Evolutionary conservation across 2,797 vertebrate species (phyloP).

Genomic region (Chelonia mydas): DNA sequence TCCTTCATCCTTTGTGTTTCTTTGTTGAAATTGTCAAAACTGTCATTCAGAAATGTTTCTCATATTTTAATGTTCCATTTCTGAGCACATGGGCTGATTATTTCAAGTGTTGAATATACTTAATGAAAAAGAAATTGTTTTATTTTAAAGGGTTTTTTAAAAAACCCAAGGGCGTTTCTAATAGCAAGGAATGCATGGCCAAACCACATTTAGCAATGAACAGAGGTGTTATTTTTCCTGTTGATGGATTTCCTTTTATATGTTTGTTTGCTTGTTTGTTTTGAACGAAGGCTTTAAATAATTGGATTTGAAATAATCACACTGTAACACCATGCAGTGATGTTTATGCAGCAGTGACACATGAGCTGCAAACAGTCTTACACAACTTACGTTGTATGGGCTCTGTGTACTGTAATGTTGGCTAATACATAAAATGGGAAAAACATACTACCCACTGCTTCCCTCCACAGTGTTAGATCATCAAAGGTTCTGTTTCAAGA

Average conservation of each 20-base stretch:
- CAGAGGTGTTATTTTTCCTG: not conserved
- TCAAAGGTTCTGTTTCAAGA: conserved; percentile 10
- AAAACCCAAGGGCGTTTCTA: not conserved
- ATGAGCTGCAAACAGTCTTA: not conserved
- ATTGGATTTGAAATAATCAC: not conserved
- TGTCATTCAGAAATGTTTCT: not conserved
- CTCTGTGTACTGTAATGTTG: not conserved
- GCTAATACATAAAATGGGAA: not conserved
- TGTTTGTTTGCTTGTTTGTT: not conserved
- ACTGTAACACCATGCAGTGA: not conserved
- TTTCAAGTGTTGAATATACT: not conserved
- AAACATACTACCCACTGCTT: not conserved
- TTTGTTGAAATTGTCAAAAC: not conserved
- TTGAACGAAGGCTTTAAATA: not conserved
- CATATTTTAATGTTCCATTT: not conserved
- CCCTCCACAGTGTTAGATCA: not conserved
- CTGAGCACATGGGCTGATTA: not conserved
- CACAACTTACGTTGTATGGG: not conserved
- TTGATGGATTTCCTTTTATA: not conserved
- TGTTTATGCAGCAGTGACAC: not conserved
- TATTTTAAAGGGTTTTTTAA: not conserved
- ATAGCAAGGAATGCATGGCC: not conserved
- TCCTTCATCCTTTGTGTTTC: not conserved
- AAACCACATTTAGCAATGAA: not conserved
- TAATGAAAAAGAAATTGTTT: not conserved